Evolutionary conservation across 2,113 vertebrate species (phyloP).

Genomic region (Datnioides undecimradiatus): DNA sequence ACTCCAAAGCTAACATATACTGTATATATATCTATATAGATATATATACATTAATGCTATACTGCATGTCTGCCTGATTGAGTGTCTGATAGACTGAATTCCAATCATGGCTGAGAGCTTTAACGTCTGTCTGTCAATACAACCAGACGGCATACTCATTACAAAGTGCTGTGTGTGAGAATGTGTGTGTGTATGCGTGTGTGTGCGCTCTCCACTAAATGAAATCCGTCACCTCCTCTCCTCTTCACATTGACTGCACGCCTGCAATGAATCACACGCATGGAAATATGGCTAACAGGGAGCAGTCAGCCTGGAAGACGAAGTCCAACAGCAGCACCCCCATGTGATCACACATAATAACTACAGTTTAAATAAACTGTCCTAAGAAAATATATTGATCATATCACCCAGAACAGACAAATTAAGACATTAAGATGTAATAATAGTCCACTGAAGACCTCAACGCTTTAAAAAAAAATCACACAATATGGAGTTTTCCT

Average conservation of each 20-base stretch:
- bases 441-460: background rate
- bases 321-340: background rate
- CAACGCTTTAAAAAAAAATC: no score
- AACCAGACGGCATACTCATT: conserved; percentile 36
- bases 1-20: background rate
- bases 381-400: no score
- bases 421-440: no score
- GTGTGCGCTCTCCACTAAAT: conserved; percentile 74
- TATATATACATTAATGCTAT: background rate
- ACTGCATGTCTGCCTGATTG: conserved; percentile 3
- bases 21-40: no score
- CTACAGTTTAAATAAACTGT: background rate
- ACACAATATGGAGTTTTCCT: no score
- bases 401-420: background rate
- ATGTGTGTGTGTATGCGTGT: conserved; percentile 23
- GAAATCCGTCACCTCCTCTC: conserved; percentile 62
- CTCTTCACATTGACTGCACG: conserved; percentile 44
- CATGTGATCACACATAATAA: background rate
- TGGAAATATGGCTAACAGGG: conserved; percentile 22
- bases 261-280: conserved; percentile 57
- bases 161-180: conserved; percentile 45
- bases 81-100: conserved; percentile 39
- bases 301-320: background rate
- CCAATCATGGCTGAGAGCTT: conserved; percentile 80
- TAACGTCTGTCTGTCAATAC: conserved; percentile 71